These are phyloP conservation scores for Diprion similis DNA, from an alignment of 1,140 invertebrate species.

Conservation along the genomic window DNA sequence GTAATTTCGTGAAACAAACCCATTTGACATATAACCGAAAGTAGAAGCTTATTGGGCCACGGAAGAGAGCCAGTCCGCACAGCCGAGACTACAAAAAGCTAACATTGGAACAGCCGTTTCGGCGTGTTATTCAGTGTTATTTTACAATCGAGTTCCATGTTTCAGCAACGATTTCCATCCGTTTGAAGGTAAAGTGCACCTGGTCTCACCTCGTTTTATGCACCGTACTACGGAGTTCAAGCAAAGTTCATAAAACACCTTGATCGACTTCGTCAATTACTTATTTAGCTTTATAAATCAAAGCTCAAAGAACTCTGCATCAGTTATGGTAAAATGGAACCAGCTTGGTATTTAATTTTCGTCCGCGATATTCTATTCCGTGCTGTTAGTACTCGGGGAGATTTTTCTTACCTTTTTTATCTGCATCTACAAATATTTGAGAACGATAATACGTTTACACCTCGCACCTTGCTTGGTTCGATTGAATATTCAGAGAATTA, in stretches of 20 bases:
- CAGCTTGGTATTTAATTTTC: background rate
- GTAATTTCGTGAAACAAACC: background rate
- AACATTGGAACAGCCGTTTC: slow-evolving; percentile 59
- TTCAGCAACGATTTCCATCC: slow-evolving; percentile 51
- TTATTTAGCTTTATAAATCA: background rate
- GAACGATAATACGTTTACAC: background rate
- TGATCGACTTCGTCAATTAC: background rate
- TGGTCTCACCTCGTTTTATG: too few relatives aligned
- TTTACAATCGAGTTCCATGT: slow-evolving; percentile 46
- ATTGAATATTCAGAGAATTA: background rate
- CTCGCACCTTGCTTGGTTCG: background rate
- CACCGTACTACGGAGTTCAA: too few relatives aligned
- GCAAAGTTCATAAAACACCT: too few relatives aligned
- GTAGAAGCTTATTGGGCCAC: background rate
- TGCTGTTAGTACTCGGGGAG: too few relatives aligned
- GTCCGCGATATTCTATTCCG: too few relatives aligned
- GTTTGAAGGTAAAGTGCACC: slow-evolving; percentile 46
- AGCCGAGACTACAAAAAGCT: slow-evolving; percentile 37
- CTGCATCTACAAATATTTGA: background rate
- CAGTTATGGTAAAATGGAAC: background rate
- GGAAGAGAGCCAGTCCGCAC: slow-evolving; percentile 17
- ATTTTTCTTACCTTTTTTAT: too few relatives aligned
- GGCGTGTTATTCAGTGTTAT: slow-evolving; percentile 55
- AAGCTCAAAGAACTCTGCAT: background rate
- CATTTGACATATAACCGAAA: background rate